A percentile compares a stretch with the other conserved stretches of the same genome.
Evolutionary conservation across 92 coral and sea anemone species (phyloP).

Genomic region (Anthopleura xanthogrammica): DNA sequence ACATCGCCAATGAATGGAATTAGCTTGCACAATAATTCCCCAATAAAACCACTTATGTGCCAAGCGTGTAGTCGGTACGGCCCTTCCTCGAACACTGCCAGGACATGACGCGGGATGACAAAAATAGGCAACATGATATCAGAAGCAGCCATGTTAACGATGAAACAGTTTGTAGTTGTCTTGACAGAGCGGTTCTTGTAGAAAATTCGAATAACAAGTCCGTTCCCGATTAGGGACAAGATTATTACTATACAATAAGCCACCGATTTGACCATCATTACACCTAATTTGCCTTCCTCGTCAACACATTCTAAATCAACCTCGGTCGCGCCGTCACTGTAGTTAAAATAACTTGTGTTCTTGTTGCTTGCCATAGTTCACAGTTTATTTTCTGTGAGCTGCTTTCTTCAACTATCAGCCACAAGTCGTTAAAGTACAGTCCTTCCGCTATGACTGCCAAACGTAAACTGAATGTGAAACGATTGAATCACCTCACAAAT

Average conservation of each 20-base stretch:
- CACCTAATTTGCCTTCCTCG: slow-evolving; percentile 7
- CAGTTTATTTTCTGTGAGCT: not conserved
- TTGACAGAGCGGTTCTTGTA: slow-evolving; percentile 38
- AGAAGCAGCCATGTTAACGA: slow-evolving; percentile 47
- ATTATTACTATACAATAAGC: slow-evolving; percentile 26
- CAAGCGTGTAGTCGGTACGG: not conserved
- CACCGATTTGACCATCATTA: slow-evolving; percentile 13
- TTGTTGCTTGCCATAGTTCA: not conserved
- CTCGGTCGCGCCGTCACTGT: not conserved
- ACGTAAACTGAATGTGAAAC: not conserved
- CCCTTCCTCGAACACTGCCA: slow-evolving; percentile 27
- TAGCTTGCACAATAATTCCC: slow-evolving; percentile 29
- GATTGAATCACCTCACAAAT: not conserved
- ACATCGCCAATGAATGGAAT: slow-evolving; percentile 41
- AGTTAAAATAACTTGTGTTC: not conserved
- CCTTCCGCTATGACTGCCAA: not conserved
- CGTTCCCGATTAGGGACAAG: slow-evolving; percentile 32
- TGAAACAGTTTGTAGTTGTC: slow-evolving; percentile 38
- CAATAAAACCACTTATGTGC: slow-evolving; percentile 25
- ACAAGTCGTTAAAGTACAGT: not conserved
- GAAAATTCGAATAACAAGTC: slow-evolving; percentile 22
- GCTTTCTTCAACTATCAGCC: not conserved
- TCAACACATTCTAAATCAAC: not conserved
- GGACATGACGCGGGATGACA: slow-evolving; percentile 27
- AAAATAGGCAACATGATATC: slow-evolving; percentile 28